Conservation (phyloP, 2,797 vertebrate genomes). For the Sebastes elongatus region DNA sequence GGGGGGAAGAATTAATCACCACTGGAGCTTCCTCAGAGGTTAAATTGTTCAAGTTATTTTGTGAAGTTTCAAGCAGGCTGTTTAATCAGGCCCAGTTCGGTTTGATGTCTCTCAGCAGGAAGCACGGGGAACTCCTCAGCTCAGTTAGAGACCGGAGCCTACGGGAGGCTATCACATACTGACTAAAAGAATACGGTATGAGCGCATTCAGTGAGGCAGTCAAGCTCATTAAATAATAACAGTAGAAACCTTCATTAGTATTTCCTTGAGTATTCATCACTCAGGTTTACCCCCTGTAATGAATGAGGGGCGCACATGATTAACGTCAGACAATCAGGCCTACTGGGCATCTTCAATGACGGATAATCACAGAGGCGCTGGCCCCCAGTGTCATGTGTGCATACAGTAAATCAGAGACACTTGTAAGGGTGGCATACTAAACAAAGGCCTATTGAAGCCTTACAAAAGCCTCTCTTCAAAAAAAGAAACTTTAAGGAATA, state of each 20-base stretch:
- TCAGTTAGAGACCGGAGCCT: conserved; percentile 28
- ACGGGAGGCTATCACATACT: conserved; percentile 53
- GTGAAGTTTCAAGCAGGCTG: conserved; percentile 56
- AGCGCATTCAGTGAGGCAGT: conserved; percentile 29
- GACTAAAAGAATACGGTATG: conserved; percentile 46
- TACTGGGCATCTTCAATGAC: conserved; percentile 5
- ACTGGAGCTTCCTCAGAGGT: conserved; percentile 42
- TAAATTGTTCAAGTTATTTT: conserved; percentile 63
- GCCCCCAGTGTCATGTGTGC: neutral
- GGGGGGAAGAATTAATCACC: conserved; percentile 52
- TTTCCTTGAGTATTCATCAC: conserved; percentile 29
- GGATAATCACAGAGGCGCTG: neutral
- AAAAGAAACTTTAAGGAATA: neutral
- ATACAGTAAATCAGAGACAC: neutral
- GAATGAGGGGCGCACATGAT: conserved; percentile 24
- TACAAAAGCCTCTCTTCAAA: neutral
- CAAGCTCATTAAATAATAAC: conserved; percentile 47
- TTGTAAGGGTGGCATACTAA: neutral
- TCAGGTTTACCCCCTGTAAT: conserved; percentile 33
- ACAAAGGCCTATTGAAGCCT: neutral
- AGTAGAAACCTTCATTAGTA: conserved; percentile 34
- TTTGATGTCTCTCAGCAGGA: conserved; percentile 51
- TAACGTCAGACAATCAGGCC: conserved; percentile 32
- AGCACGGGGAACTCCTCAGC: conserved; percentile 23
- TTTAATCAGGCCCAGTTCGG: conserved; percentile 51